phyloP scores from a whole-genome alignment of 2,113 vertebrate species.

The Camelus bactrianus region DNA sequence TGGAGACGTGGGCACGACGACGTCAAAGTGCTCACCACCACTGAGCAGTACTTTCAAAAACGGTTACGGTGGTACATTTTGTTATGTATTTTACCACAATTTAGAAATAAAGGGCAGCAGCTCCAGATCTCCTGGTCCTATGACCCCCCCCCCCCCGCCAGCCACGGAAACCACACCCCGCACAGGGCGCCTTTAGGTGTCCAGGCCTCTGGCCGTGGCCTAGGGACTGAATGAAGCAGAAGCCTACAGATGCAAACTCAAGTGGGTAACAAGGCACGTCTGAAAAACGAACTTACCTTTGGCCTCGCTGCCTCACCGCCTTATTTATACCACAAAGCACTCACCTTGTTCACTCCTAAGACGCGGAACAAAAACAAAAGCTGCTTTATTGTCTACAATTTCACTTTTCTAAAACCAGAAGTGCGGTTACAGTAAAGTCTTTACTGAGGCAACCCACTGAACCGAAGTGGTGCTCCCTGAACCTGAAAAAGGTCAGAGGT shows the following conservation, averaged over 20 bases:
- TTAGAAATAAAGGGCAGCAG: neutral
- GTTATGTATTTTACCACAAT: neutral
- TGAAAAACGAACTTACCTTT: neutral
- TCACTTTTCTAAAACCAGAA: constrained; percentile 32
- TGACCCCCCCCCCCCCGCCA: too few species aligned
- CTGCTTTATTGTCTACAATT: neutral
- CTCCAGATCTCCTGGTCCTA: neutral
- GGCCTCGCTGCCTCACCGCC: neutral
- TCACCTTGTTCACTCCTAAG: neutral
- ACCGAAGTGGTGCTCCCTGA: neutral
- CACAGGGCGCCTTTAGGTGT: neutral
- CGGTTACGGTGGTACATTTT: neutral
- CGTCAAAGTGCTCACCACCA: neutral
- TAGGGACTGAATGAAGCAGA: neutral
- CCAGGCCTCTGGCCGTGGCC: neutral
- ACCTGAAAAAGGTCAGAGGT: neutral
- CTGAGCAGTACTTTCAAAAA: neutral
- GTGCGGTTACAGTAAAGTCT: neutral
- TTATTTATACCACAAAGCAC: neutral
- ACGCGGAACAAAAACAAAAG: neutral
- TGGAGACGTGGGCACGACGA: neutral
- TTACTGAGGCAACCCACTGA: neutral
- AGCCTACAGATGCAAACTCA: neutral
- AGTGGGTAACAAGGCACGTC: neutral
- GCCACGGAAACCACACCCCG: neutral